These are phyloP conservation scores for Tolypeutes matacus DNA, from an alignment of 2,797 vertebrate genomes.

Conservation along the genomic window DNA sequence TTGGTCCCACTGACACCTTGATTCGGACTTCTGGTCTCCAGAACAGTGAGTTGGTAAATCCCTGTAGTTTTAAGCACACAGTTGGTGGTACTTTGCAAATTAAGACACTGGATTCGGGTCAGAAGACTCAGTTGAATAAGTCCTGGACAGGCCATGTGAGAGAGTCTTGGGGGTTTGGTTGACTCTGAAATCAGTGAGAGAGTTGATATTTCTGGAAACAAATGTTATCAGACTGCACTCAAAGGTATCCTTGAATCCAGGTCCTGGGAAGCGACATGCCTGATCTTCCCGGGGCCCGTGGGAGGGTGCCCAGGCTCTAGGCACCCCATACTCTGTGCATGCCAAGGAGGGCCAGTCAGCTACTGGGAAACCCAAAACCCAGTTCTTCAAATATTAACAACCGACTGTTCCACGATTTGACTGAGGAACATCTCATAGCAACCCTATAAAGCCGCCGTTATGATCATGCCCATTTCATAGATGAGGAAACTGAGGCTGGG, in stretches of 20 bases:
- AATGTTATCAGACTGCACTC: neutral
- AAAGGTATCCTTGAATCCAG: neutral
- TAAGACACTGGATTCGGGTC: neutral
- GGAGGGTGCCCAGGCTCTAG: neutral
- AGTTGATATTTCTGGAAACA: neutral
- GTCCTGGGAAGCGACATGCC: neutral
- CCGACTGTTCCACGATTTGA: rapidly evolving
- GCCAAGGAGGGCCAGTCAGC: rapidly evolving
- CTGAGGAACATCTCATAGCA: neutral
- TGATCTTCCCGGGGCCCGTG: neutral
- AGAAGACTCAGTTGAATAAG: neutral
- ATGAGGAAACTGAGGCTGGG: neutral
- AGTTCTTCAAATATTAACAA: neutral
- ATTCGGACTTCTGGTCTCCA: too few relatives aligned
- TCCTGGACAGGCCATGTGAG: rapidly evolving
- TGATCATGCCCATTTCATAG: neutral
- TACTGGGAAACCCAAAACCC: neutral
- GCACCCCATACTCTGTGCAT: neutral
- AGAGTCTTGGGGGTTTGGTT: neutral
- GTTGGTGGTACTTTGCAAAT: neutral
- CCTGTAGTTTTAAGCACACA: too few relatives aligned
- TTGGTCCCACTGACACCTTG: too few relatives aligned
- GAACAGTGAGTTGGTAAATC: too few relatives aligned
- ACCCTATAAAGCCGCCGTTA: rapidly evolving
- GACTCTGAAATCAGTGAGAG: neutral